A percentile compares a stretch with the other conserved stretches of the same genome.
Evolutionary conservation across 2,888 invertebrate species (phyloP).

Genomic region (Alcis repandata): DNA sequence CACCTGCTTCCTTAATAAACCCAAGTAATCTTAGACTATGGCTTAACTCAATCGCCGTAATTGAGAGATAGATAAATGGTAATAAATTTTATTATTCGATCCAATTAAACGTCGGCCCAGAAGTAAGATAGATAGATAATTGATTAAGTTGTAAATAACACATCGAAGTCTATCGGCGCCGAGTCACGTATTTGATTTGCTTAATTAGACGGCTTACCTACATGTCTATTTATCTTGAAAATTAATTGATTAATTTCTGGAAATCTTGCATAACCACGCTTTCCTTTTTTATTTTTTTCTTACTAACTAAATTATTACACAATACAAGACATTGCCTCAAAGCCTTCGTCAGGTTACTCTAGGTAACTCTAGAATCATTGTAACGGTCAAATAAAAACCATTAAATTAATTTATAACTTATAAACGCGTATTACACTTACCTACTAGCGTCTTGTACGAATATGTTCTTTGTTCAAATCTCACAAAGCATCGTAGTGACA

Average conservation of each 20-base stretch:
- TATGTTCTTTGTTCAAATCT: no score
- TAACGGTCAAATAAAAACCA: no score
- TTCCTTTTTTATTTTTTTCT: no score
- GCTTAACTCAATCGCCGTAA: slow-evolving; percentile 56
- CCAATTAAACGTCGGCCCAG: slow-evolving; percentile 56
- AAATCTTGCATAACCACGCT: background rate
- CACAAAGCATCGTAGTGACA: no score
- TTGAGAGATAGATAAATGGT: slow-evolving; percentile 60
- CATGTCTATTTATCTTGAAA: slow-evolving; percentile 18
- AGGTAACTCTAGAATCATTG: no score
- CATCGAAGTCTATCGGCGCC: slow-evolving; percentile 45
- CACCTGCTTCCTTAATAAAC: slow-evolving; percentile 58
- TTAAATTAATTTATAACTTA: no score
- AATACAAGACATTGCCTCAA: no score
- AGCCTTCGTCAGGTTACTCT: no score
- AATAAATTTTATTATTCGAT: slow-evolving; percentile 57
- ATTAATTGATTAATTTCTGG: slow-evolving; percentile 37
- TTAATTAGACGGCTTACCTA: slow-evolving; percentile 38
- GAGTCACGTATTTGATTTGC: slow-evolving; percentile 42
- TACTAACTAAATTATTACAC: no score
- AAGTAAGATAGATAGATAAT: slow-evolving; percentile 48
- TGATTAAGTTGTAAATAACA: slow-evolving; percentile 60
- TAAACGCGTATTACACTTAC: no score
- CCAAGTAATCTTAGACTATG: slow-evolving; percentile 45
- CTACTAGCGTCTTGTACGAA: no score